Percentiles rank a stretch among this genome's conserved stretches.
Evolutionary conservation across 1,140 invertebrate species (phyloP).

Genomic region (Trypoxylus dichotomus): DNA sequence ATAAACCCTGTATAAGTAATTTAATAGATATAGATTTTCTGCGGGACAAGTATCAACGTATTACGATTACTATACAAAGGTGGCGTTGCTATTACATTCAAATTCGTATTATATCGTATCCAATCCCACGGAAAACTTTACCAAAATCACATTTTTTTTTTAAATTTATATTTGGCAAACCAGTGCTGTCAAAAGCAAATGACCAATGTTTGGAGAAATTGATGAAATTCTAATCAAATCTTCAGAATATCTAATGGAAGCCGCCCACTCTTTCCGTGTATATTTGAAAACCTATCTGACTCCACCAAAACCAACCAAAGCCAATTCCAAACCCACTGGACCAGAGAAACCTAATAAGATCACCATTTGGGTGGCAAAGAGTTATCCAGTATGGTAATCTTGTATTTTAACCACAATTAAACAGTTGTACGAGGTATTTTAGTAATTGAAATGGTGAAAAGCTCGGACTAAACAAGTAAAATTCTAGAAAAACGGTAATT

Average conservation of each 20-base stretch:
- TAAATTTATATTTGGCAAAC: constrained; percentile 66
- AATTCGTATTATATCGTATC: too few species aligned
- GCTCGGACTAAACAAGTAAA: too few species aligned
- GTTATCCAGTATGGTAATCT: constrained; percentile 92
- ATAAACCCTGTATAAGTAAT: too few species aligned
- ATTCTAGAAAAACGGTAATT: constrained; percentile 57
- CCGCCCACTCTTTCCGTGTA: constrained; percentile 87
- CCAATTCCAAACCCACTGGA: constrained; percentile 57
- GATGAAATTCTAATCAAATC: constrained; percentile 80
- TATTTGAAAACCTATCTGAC: constrained; percentile 76
- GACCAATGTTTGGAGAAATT: constrained; percentile 77
- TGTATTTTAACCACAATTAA: constrained; percentile 82
- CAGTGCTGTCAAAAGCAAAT: constrained; percentile 77
- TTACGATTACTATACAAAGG: too few species aligned
- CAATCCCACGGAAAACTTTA: too few species aligned
- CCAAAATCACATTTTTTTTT: too few species aligned
- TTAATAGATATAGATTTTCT: too few species aligned
- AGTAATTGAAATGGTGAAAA: constrained; percentile 26
- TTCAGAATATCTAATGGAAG: constrained; percentile 84
- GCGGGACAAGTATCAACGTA: too few species aligned
- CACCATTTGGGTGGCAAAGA: constrained; percentile 90
- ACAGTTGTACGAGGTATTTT: constrained; percentile 69
- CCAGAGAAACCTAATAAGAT: constrained; percentile 69
- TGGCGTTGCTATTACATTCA: too few species aligned
- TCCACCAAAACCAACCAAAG: constrained; percentile 59